Conservation (phyloP, 37 sponge, comb jelly and placozoan species). For the Eunapius fragilis region DNA sequence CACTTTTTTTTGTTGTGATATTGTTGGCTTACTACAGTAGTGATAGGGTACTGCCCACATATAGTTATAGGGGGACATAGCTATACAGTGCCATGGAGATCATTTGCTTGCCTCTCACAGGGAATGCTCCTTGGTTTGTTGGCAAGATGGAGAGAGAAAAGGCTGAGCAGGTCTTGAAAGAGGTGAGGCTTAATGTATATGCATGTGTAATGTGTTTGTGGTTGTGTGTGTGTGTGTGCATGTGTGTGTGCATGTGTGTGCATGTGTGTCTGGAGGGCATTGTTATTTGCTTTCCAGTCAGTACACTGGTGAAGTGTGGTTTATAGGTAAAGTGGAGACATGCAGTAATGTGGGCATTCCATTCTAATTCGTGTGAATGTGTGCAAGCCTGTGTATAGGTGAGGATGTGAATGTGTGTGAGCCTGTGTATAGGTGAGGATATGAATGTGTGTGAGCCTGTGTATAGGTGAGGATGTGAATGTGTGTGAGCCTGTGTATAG, state of each 20-base stretch:
- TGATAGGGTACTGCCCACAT: neutral
- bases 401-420: no score
- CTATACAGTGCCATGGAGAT: neutral
- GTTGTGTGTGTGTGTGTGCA: no score
- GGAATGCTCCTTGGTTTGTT: conserved; percentile 56
- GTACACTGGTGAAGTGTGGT: no score
- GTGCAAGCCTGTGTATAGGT: no score
- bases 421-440: no score
- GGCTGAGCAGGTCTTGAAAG: conserved; percentile 75
- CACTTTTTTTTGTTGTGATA: neutral
- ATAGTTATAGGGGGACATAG: neutral
- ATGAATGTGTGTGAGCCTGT: no score
- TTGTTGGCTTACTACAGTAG: neutral
- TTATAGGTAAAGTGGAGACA: no score
- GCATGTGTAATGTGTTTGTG: neutral
- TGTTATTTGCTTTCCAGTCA: no score
- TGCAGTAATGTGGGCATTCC: no score
- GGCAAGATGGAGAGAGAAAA: conserved; percentile 80
- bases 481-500: neutral
- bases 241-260: conserved; percentile 1
- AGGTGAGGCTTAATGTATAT: conserved; percentile 33
- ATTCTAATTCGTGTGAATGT: no score
- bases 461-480: no score
- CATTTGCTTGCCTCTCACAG: conserved; percentile 3
- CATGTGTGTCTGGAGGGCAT: neutral